These are phyloP conservation scores for Echinometra lucunter DNA, from an alignment of 53 echinoderm and acorn worm species.

Conservation along the genomic window DNA sequence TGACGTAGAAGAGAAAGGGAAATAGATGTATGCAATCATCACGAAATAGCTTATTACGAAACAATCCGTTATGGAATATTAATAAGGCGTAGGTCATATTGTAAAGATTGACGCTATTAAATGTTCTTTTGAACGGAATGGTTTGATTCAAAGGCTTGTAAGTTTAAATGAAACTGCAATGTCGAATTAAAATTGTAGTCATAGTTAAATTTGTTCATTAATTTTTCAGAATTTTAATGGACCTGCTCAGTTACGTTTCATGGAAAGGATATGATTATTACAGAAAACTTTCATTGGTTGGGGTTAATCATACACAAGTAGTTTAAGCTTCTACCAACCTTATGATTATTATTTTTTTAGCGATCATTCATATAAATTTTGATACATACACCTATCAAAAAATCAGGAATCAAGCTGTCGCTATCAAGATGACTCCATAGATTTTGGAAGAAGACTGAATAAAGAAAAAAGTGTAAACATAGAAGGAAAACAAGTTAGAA, in stretches of 20 bases:
- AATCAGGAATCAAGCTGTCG: background rate
- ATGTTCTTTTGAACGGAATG: background rate
- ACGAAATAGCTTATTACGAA: background rate
- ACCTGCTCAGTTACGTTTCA: background rate
- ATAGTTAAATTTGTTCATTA: too few species aligned
- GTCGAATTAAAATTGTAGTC: too few species aligned
- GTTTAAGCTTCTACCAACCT: too few species aligned
- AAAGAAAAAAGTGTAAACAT: background rate
- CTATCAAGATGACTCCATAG: background rate
- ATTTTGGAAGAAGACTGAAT: background rate
- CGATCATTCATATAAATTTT: background rate
- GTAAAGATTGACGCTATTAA: background rate
- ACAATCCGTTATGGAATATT: too few species aligned
- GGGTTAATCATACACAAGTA: too few species aligned
- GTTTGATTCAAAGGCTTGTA: background rate
- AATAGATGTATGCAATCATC: background rate
- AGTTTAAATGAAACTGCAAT: too few species aligned
- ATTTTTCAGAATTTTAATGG: background rate
- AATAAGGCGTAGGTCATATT: too few species aligned
- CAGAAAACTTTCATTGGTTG: too few species aligned
- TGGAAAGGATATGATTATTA: background rate
- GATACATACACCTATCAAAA: background rate
- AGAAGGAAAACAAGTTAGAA: background rate
- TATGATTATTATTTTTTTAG: too few species aligned
- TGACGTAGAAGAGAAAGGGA: background rate